phyloP scores from a whole-genome alignment of 2,888 invertebrate species.

The Volucella bombylans region DNA sequence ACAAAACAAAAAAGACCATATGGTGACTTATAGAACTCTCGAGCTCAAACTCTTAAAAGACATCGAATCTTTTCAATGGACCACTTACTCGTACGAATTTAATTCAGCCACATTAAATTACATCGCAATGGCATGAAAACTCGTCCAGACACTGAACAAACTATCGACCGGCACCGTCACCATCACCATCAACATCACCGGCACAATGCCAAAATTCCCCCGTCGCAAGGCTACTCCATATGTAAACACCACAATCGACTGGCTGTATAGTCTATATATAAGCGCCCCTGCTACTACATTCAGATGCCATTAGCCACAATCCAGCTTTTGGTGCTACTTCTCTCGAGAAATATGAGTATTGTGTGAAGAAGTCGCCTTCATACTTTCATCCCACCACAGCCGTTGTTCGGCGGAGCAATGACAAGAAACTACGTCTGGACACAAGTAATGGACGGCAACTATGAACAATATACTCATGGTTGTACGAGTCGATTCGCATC shows the following conservation, averaged over 20 bases:
- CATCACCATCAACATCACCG: too few relatives aligned
- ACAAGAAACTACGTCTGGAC: conserved; percentile 62
- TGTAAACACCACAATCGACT: conserved; percentile 24
- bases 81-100: neutral
- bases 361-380: neutral
- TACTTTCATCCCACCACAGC: neutral
- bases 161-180: conserved; percentile 37
- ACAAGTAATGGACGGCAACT: conserved; percentile 56
- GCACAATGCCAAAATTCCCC: conserved; percentile 55
- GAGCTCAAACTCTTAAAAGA: conserved; percentile 5
- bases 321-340: conserved; percentile 23
- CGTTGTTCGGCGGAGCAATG: neutral
- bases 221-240: conserved; percentile 47
- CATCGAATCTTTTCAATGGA: conserved; percentile 4
- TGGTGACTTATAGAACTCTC: too few relatives aligned
- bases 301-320: conserved; percentile 58
- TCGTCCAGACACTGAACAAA: conserved; percentile 38
- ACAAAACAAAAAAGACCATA: too few relatives aligned
- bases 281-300: neutral
- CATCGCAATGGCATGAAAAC: conserved; percentile 21
- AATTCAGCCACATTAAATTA: conserved; percentile 15
- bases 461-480: neutral
- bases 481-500: too few relatives aligned
- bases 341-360: conserved; percentile 50
- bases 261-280: neutral